These are phyloP conservation scores for Acrocephalus scirpaceus DNA, from an alignment of 2,797 vertebrate genomes.

Conservation along the genomic window DNA sequence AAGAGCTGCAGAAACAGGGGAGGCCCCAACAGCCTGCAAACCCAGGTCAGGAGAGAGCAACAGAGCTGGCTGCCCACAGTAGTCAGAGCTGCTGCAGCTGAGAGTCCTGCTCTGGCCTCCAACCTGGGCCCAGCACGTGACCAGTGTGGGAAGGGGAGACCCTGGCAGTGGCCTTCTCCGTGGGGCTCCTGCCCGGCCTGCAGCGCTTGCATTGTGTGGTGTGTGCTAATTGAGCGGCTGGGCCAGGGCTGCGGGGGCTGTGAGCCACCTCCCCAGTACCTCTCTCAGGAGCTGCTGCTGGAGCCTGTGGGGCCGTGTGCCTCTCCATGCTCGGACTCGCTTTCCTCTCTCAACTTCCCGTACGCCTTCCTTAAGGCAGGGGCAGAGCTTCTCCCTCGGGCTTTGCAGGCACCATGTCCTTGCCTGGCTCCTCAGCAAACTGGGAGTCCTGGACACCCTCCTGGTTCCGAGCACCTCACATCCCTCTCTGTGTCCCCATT, in stretches of 20 bases:
- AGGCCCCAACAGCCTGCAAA: constrained; percentile 70
- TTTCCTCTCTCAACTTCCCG: neutral
- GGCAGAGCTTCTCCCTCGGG: neutral
- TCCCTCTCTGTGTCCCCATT: neutral
- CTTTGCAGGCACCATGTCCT: neutral
- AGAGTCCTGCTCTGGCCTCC: neutral
- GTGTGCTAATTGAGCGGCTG: constrained; percentile 21
- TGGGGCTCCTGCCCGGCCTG: accelerated
- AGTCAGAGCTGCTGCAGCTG: constrained; percentile 41
- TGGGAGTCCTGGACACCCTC: neutral
- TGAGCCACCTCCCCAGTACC: neutral
- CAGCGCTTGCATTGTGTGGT: neutral
- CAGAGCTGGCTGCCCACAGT: constrained; percentile 75
- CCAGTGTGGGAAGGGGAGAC: neutral
- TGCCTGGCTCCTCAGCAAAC: neutral
- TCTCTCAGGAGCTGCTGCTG: neutral
- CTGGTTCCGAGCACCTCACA: neutral
- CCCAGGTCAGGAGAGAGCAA: constrained; percentile 72
- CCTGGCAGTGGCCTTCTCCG: neutral
- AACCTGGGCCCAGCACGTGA: neutral
- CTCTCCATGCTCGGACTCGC: accelerated
- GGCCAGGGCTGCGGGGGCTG: accelerated
- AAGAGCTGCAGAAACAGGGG: constrained; percentile 76
- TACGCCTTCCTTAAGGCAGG: neutral
- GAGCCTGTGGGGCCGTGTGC: neutral